Percentiles rank a stretch among this genome's conserved stretches.
phyloP scores from a whole-genome alignment of 2,797 vertebrate species.

The Melopsittacus undulatus region DNA sequence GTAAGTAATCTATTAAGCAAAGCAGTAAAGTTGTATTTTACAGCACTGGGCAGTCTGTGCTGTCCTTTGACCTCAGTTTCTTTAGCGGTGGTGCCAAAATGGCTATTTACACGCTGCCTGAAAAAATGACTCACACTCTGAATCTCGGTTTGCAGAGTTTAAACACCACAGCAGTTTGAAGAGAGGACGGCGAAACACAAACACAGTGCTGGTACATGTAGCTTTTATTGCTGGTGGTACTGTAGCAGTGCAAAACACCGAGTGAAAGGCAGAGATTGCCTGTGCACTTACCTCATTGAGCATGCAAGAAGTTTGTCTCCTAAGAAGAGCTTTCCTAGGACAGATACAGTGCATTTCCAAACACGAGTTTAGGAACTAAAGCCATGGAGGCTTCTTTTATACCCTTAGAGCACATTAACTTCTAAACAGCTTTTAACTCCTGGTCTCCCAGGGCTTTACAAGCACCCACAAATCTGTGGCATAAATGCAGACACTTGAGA shows the following conservation, averaged over 20 bases:
- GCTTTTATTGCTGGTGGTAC: neutral
- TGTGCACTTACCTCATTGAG: conserved; percentile 63
- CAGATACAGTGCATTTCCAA: conserved; percentile 55
- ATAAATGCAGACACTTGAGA: neutral
- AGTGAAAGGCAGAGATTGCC: neutral
- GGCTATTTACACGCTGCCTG: neutral
- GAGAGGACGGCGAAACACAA: neutral
- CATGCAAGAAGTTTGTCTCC: conserved; percentile 54
- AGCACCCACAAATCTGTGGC: neutral
- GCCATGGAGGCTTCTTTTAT: conserved; percentile 56
- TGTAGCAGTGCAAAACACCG: neutral
- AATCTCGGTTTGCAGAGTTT: conserved; percentile 37
- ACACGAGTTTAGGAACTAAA: conserved; percentile 52
- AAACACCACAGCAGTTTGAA: conserved; percentile 29
- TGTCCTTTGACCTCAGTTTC: conserved; percentile 63
- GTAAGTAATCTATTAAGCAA: conserved; percentile 63
- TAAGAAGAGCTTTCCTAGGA: conserved; percentile 40
- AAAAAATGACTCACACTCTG: neutral
- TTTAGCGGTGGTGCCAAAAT: neutral
- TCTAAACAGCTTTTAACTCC: conserved; percentile 71
- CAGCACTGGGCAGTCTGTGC: conserved; percentile 25
- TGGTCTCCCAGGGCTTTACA: conserved; percentile 13
- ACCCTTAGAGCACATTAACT: conserved; percentile 41
- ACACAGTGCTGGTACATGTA: neutral
- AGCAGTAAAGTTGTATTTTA: conserved; percentile 25